These are phyloP conservation scores for Furcifer pardalis DNA, from an alignment of 2,797 vertebrate genomes.

Conservation along the genomic window DNA sequence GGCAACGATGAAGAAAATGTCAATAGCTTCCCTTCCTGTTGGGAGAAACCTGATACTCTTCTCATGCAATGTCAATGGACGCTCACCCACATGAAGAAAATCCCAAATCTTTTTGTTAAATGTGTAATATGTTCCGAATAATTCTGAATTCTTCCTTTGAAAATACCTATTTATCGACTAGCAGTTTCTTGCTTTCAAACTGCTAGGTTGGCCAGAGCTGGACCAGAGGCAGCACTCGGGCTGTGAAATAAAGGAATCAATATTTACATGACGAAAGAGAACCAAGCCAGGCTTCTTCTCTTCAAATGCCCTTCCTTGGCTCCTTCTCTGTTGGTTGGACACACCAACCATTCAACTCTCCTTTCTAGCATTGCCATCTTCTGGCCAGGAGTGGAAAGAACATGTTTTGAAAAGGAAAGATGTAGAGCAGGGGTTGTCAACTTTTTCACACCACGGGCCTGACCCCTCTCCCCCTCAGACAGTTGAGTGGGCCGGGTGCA, in stretches of 20 bases:
- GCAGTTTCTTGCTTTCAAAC: too few relatives aligned
- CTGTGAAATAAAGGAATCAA: not conserved
- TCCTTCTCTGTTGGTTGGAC: not conserved
- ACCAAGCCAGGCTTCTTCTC: not conserved
- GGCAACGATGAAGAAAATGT: not conserved
- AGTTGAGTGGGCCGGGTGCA: too few relatives aligned
- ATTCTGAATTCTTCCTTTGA: not conserved
- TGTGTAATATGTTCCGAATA: too few relatives aligned
- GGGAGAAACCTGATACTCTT: not conserved
- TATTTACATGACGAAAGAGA: not conserved
- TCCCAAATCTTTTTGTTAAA: too few relatives aligned
- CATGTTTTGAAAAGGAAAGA: not conserved
- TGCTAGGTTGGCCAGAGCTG: too few relatives aligned
- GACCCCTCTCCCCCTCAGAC: too few relatives aligned
- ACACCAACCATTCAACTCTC: not conserved
- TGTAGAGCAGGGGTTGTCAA: too few relatives aligned
- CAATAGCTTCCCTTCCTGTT: not conserved
- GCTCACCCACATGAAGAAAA: not conserved
- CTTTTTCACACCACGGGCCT: too few relatives aligned
- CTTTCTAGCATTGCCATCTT: conserved; percentile 2
- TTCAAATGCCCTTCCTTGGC: not conserved
- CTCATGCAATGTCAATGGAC: not conserved
- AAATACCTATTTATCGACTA: too few relatives aligned
- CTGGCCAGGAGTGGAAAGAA: not conserved
- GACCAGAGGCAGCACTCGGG: too few relatives aligned